Percentiles rank a stretch among this genome's conserved stretches.
These are phyloP conservation scores for Achlya flavicornis DNA, from an alignment of 2,888 invertebrate species.

Conservation along the genomic window DNA sequence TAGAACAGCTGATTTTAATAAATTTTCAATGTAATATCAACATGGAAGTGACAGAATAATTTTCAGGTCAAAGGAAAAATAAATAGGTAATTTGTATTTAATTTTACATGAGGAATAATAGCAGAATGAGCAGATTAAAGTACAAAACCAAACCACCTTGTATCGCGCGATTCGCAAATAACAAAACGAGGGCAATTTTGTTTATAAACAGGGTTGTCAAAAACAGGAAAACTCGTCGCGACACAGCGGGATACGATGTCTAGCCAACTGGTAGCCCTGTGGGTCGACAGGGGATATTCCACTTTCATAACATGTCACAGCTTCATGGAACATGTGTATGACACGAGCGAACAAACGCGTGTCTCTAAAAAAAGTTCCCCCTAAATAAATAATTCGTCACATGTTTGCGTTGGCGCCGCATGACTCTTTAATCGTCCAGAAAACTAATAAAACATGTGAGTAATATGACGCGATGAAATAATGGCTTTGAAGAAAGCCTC, in stretches of 20 bases:
- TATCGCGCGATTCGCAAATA: constrained; percentile 30
- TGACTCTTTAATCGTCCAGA: constrained; percentile 40
- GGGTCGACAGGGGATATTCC: constrained; percentile 35
- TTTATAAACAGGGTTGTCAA: constrained; percentile 66
- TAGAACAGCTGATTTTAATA: not conserved
- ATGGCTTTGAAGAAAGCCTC: constrained; percentile 15
- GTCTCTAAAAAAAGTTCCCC: constrained; percentile 27
- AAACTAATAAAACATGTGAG: constrained; percentile 17
- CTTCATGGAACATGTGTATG: constrained; percentile 58
- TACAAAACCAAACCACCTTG: constrained; percentile 34
- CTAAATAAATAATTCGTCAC: constrained; percentile 28
- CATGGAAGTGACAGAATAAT: not conserved
- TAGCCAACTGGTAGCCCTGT: constrained; percentile 45
- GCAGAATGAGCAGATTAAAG: constrained; percentile 21
- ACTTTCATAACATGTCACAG: constrained; percentile 59
- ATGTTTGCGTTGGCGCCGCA: constrained; percentile 29
- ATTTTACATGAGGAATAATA: not conserved
- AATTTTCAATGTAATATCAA: not conserved
- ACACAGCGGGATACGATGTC: constrained; percentile 47
- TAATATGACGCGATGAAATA: no score
- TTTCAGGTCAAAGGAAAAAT: constrained; percentile 1
- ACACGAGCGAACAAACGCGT: constrained; percentile 40
- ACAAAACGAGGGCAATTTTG: constrained; percentile 46
- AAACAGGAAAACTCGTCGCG: constrained; percentile 49
- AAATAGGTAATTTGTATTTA: not conserved